These are phyloP conservation scores for Drosophila borborema DNA, from an alignment of 2,888 invertebrate genomes.

Conservation along the genomic window DNA sequence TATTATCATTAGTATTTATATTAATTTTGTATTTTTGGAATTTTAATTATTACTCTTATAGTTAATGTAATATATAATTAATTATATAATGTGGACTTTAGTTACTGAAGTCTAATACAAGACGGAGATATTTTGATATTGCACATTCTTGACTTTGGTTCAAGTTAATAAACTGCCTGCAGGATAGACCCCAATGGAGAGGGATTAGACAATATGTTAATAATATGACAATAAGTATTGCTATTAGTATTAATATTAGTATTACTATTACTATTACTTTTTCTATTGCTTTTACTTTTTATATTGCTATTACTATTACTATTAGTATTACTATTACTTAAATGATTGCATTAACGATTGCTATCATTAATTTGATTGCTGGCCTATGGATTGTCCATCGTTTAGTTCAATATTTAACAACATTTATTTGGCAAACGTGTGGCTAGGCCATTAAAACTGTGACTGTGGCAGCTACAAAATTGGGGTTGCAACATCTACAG, in stretches of 20 bases:
- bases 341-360: constrained; percentile 6
- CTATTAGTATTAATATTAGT: background rate
- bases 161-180: too few relatives aligned
- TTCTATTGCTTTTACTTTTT: background rate
- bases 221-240: too few relatives aligned
- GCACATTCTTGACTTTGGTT: background rate
- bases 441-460: constrained; percentile 18
- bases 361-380: constrained; percentile 5
- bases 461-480: constrained; percentile 16
- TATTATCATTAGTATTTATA: constrained; percentile 5
- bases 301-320: background rate
- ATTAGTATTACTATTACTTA: background rate
- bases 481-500: constrained; percentile 25
- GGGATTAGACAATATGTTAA: too few relatives aligned
- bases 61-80: background rate
- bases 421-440: constrained; percentile 38
- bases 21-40: background rate
- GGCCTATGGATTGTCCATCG: constrained; percentile 34
- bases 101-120: background rate
- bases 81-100: background rate
- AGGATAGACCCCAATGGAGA: too few relatives aligned
- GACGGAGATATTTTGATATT: background rate
- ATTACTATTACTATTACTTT: background rate
- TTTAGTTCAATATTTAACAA: constrained; percentile 26
- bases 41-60: background rate